Base-by-base conservation (phyloP, 1,140 invertebrate genomes). In the Goniozus legneri region DNA sequence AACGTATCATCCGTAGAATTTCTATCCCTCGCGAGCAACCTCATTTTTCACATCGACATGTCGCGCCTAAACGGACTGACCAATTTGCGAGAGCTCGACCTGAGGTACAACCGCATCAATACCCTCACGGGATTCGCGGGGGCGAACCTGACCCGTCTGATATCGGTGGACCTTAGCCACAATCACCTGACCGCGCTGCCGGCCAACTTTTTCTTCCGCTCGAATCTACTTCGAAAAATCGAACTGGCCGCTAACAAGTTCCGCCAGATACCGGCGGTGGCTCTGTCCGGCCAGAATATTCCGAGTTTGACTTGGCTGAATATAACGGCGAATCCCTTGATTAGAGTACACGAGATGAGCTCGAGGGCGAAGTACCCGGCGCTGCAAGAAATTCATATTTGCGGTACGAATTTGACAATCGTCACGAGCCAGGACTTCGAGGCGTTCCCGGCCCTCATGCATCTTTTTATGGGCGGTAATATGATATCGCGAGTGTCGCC, bases 401-500 rank as follows among this genome's bases (percentile, higher is more conserved):
- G 83, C 41, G 79, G 81, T 10, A 93, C 91, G 1, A 94, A 94
- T 64, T 75, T 95, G 14, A 89, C 83, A 3, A 85, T 93, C 31
- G 79, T 95, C 6, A 90, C 89, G 0, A 89, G 87, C 38, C 88
- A 87, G 62, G 92, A 94, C 59, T 93, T 95, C 58, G 84, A 89
- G 60, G 82, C 87, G 8, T 93, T 93, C 60, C 84, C 88, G 2
- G 81, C 83, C 0, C 70, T 95, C 19, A 80, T 87, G 55, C 84
- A 85, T 58, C 75, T 95, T 13, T 85, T 84, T 50, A 70, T 95
- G 34, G 77, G 79, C 2, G 76, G 82, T 50, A 94, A 94, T 68
- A 78, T 80, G 46, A 89, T 95, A 31, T 82, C 82, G 1, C 79
- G 87, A 41, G 80, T 95, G 43, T 92, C 91, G 0, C 89, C 91